Base-by-base conservation (phyloP, 2,888 invertebrate genomes). In the Dynastes maya region DNA sequence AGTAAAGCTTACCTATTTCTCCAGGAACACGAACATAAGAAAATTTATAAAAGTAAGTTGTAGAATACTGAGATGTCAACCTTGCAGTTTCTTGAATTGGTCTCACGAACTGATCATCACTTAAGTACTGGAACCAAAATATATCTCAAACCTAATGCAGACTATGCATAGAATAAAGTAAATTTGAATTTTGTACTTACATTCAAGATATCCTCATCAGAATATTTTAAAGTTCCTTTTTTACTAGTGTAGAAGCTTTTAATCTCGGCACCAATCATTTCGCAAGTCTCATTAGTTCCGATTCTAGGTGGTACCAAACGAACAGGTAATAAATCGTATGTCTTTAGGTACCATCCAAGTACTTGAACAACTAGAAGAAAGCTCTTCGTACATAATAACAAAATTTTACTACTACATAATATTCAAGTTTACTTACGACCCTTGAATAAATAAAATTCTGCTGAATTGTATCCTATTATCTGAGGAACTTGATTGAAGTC, bases 281-380 rank as follows among this genome's bases (percentile, higher is more conserved):
- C 22, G 11, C 49, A 27, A 2, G 29, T 37, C 40, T 58, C 29
- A 6, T 58, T 13, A 40, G 67, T 37, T 22, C 85, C 84, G 83
- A 86, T 83, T 72, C 83, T 84, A 22, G 79, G 75, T 8, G 85
- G 88, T 13, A 88, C 86, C 0, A 91, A 89, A 63, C 90, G 87
- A 3, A 88, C 58, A 0, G 90, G 81, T 2, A 90, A 82, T 16
- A 91, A 89, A 83, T 91, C 90, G 89, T 80, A 89, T 86, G 45
- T 85, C 82, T 65, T 89, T 78, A 82, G 85, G 88, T 58, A 88
- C 85, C 81, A 87, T 87, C 72, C 85, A 82, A 82, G 81, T 89
- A 89, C 4, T 90, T 87, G 49, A 85, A 83, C 51, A 55, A 81
- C 84, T 84, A 63, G 77, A 83, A 83, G 8, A 22, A 55, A 45